Evolutionary conservation across 1,140 invertebrate species (phyloP), one percentile per base, ranked within the genome.

Genomic region (Bursaphelenchus mucronatus): DNA sequence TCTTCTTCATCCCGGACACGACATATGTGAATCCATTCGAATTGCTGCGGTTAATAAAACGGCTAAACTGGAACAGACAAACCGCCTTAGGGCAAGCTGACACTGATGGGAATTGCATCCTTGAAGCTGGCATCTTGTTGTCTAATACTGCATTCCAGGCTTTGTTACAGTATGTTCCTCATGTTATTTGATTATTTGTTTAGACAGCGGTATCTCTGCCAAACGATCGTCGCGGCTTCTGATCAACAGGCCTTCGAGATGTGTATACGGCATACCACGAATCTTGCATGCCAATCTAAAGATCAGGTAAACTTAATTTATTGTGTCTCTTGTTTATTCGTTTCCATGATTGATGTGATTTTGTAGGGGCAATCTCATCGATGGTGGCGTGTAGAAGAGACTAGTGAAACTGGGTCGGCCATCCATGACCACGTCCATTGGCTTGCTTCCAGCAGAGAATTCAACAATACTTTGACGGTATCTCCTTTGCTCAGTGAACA

Each of bases 21-120:
- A 75, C 79, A 13, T 80, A 79, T 55, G 57, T 80, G 8, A 80
- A 80, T 62, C 71, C 79, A n/a, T 80, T 81, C 61, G 67, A 63
- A 41, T 66, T 78, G 17, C 51, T 61, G 15, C 43, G 68, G 50
- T 46, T 71, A 15, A 64, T 67, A 10, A 62, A 74, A 51, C 54
- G 21, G 8, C 47, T 78, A 19, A 76, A 71, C 45, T 81, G 76
- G 74, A 76, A 78, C 57, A 57, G 61, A 7, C 69, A 69, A 11
- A 43, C 63, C n/a, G 52, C 63, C 4, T 50, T 76, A n/a, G 78
- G 76, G 13, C 39, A 49, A 17, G 30, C 21, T 21, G 66, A 62
- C 41, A 19, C 13, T 21, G 67, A 30, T 30, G 73, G 69, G 8
- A 59, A 72, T 19, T 80, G 78, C 51, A 39, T 51, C 10, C 46